phyloP scores from a whole-genome alignment of 1,140 invertebrate species.

The Heliconius himera region DNA sequence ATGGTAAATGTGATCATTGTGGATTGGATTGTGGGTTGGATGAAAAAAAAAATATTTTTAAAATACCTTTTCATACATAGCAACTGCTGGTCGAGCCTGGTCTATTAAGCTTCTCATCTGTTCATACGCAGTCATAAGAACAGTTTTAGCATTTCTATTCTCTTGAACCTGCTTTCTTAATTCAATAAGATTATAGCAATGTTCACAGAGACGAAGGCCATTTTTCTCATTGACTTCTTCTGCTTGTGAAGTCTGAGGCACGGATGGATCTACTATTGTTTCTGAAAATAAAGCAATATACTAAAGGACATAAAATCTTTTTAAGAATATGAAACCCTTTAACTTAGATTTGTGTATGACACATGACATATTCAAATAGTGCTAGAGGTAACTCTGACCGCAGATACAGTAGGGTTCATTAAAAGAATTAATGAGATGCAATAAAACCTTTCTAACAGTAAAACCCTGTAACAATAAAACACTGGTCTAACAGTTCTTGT shows the following conservation, averaged over 20 bases:
- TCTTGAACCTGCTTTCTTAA: slow-evolving; percentile 90
- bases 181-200: slow-evolving; percentile 93
- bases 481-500: no score
- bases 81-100: slow-evolving; percentile 88
- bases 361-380: no score
- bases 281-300: slow-evolving; percentile 52
- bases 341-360: no score
- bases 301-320: no score
- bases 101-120: slow-evolving; percentile 88
- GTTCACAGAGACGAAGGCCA: slow-evolving; percentile 89
- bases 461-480: no score
- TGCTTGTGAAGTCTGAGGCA: slow-evolving; percentile 72
- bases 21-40: no score
- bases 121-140: slow-evolving; percentile 92
- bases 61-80: slow-evolving; percentile 92
- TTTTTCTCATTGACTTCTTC: slow-evolving; percentile 79
- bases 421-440: no score
- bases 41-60: not conserved
- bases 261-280: slow-evolving; percentile 82
- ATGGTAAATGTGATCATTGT: no score
- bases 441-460: no score
- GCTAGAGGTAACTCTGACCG: no score
- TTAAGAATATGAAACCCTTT: not conserved
- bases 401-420: no score
- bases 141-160: slow-evolving; percentile 89